Base-by-base conservation (phyloP, 2,888 invertebrate genomes). In the Ophraella communa region DNA sequence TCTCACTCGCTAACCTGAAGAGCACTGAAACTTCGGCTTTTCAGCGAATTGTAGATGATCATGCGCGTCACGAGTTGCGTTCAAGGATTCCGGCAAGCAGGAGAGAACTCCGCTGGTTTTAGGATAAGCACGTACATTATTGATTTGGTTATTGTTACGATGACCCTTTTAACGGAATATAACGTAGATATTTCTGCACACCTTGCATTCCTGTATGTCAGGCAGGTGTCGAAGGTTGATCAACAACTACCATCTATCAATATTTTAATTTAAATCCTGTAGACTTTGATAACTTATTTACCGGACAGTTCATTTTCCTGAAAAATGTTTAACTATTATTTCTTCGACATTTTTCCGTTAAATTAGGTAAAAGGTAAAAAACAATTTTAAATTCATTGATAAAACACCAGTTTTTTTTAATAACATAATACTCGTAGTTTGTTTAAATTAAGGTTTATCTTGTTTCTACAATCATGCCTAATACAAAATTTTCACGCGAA, bases 81-180 rank as follows among this genome's bases (percentile, higher is more conserved):
- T 66, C 62, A 65, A 67, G 67, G 68, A 66, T 72, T 71, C 67
- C 66, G 47, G 60, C 63, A 65, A 64, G 62, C 62, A 49, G 21
- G 47, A 54, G 59, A 42, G 51, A 49, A 42, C 24, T 56, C 60
- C 35, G 68, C 68, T 63, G 62, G 65, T 63, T 67, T 68, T 67
- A 65, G 71, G 69, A 69, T 71, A 69, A 70, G 73, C 72, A 70
- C 68, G 70, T 73, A 65, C 71, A 75, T 72, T 75, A 75, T 75
- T 75, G 75, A 75, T 75, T 75, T 69, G 66, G 71, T 74, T 74
- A 74, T 75, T 73, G 73, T 65, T 62, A 56, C 68, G 67, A 68
- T 66, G 68, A 68, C 68, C 68, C 57, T 66, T 69, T 69, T 64
- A 62, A 56, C 56, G 30, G 21, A 54, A 56, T 54, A 58, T 21